phyloP scores from a whole-genome alignment of 2,888 invertebrate genomes.

The Ernsta delagoae region DNA sequence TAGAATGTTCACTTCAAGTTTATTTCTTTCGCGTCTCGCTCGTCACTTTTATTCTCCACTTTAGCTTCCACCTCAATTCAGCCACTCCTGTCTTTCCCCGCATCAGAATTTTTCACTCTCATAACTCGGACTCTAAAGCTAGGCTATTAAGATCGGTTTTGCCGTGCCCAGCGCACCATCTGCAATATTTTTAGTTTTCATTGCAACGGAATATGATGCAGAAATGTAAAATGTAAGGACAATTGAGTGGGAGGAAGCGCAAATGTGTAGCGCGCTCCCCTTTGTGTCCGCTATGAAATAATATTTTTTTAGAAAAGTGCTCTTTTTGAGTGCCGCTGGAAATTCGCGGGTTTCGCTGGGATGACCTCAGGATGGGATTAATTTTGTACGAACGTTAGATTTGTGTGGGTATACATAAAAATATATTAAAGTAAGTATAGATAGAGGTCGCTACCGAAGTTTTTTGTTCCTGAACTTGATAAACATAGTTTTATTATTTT shows the following conservation, averaged over 20 bases:
- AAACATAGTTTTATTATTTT: too few relatives aligned
- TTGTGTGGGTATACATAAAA: background rate
- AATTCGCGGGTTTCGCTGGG: slow-evolving; percentile 38
- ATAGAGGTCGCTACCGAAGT: too few relatives aligned
- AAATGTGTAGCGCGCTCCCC: slow-evolving; percentile 63
- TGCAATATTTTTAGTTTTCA: slow-evolving; percentile 81
- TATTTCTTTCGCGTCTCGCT: slow-evolving; percentile 53
- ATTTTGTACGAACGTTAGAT: slow-evolving; percentile 20
- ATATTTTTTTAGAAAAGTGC: slow-evolving; percentile 53
- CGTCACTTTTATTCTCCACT: slow-evolving; percentile 82
- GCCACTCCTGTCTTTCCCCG: slow-evolving; percentile 76
- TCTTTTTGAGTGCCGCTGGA: slow-evolving; percentile 58
- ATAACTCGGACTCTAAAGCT: slow-evolving; percentile 43
- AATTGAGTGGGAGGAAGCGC: slow-evolving; percentile 72
- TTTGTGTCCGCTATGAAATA: slow-evolving; percentile 61
- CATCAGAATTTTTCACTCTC: slow-evolving; percentile 65
- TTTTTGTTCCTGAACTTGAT: too few relatives aligned
- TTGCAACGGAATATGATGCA: slow-evolving; percentile 80
- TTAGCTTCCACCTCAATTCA: slow-evolving; percentile 79
- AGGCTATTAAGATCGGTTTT: slow-evolving; percentile 44
- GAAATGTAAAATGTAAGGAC: slow-evolving; percentile 82
- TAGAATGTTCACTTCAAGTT: slow-evolving; percentile 47
- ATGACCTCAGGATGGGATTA: slow-evolving; percentile 23
- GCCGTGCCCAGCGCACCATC: slow-evolving; percentile 41
- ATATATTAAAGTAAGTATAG: too few relatives aligned